phyloP scores from a whole-genome alignment of 1,140 invertebrate genomes.

The Drosophila navojoa region DNA sequence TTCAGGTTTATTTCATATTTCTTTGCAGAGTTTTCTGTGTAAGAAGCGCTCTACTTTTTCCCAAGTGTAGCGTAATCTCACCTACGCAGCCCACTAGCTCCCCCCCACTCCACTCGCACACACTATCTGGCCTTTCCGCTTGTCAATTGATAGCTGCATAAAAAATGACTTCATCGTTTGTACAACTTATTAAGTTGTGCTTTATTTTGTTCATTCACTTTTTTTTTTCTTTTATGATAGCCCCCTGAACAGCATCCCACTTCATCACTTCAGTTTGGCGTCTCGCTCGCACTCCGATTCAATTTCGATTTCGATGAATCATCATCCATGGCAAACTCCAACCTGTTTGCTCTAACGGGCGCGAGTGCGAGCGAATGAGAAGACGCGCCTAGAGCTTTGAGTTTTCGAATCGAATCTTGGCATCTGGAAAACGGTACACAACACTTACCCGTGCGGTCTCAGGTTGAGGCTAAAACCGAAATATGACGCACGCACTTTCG shows the following conservation, averaged over 20 bases:
- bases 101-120: not conserved
- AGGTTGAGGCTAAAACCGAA: constrained; percentile 78
- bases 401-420: constrained; percentile 10
- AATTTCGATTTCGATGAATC: constrained; percentile 41
- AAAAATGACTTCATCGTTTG: constrained; percentile 70
- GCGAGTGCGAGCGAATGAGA: constrained; percentile 1
- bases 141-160: constrained; percentile 59
- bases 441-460: constrained; percentile 74
- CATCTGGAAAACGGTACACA: constrained; percentile 21
- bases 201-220: constrained; percentile 65
- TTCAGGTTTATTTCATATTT: too few species aligned
- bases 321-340: constrained; percentile 38
- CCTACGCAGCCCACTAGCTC: not conserved
- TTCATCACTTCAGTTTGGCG: not conserved
- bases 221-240: constrained; percentile 52
- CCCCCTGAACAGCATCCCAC: constrained; percentile 16
- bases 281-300: not conserved
- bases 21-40: too few species aligned
- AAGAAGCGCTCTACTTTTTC: not conserved
- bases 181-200: constrained; percentile 48
- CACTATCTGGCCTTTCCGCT: constrained; percentile 5
- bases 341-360: constrained; percentile 65
- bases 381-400: constrained; percentile 16
- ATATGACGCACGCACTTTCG: constrained; percentile 81
- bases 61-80: constrained; percentile 1